Evolutionary conservation across 1,140 invertebrate genomes (phyloP).

Genomic region (Contarinia nasturtii): DNA sequence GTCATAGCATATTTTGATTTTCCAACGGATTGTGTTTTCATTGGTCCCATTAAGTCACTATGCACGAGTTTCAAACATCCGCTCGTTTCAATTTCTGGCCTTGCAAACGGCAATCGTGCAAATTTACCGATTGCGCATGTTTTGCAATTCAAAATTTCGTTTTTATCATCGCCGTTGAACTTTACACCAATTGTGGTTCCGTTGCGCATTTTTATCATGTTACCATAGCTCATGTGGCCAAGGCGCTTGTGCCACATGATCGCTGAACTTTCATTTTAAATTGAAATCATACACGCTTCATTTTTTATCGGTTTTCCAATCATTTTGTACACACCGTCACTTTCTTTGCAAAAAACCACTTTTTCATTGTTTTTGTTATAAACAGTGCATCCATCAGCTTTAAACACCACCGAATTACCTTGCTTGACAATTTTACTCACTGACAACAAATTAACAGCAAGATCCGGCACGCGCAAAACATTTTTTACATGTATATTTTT

Average conservation of each 20-base stretch:
- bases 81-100: background rate
- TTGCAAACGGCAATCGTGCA: background rate
- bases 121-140: conserved; percentile 2
- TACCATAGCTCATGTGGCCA: conserved; percentile 1
- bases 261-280: background rate
- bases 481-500: background rate
- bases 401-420: conserved; percentile 2
- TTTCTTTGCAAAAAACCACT: background rate
- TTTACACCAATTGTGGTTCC: conserved; percentile 1
- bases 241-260: conserved; percentile 5
- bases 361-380: background rate
- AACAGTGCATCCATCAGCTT: background rate
- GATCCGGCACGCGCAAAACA: conserved; percentile 3
- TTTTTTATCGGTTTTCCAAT: background rate
- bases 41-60: conserved; percentile 11
- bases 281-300: conserved; percentile 1
- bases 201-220: conserved; percentile 1
- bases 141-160: conserved; percentile 1
- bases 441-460: conserved; percentile 4
- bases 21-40: conserved; percentile 15
- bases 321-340: conserved; percentile 1
- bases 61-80: conserved; percentile 10
- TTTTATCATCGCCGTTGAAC: background rate
- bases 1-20: conserved; percentile 17
- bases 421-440: conserved; percentile 1